phyloP scores from a whole-genome alignment of 2,113 vertebrate species.

The Gymnarchus niloticus region DNA sequence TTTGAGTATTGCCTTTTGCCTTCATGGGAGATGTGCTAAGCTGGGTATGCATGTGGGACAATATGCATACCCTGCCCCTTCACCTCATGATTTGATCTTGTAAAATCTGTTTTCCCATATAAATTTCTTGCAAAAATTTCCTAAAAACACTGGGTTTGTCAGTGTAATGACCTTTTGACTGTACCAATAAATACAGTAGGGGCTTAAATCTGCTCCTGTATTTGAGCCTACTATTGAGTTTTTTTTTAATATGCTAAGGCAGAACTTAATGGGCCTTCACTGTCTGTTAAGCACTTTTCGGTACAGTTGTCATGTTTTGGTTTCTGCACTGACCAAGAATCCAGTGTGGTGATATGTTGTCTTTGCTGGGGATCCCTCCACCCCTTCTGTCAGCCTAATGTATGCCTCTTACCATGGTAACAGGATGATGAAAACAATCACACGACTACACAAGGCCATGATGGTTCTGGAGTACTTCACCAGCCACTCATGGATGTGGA shows the following conservation, averaged over 20 bases:
- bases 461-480: constrained; percentile 95
- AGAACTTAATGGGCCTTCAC: not conserved
- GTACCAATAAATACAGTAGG: not conserved
- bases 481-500: constrained; percentile 96
- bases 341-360: not conserved
- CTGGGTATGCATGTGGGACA: no score
- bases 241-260: not conserved
- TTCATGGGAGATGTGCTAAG: not conserved
- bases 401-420: constrained; percentile 26
- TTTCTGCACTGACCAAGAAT: not conserved
- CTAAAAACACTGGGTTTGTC: constrained; percentile 15
- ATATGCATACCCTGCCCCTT: not conserved
- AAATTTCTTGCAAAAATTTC: not conserved
- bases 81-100: not conserved
- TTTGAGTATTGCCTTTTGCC: no score
- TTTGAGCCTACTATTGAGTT: not conserved
- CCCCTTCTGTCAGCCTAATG: not conserved
- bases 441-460: constrained; percentile 91
- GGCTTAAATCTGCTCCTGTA: not conserved
- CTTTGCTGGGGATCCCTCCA: not conserved
- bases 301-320: not conserved
- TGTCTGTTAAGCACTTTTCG: not conserved
- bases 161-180: not conserved
- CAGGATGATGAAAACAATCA: constrained; percentile 99
- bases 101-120: not conserved